Percentiles rank a stretch among this genome's conserved stretches.
phyloP scores from a whole-genome alignment of 1,140 invertebrate genomes.

The Drosophila punjabiensis region DNA sequence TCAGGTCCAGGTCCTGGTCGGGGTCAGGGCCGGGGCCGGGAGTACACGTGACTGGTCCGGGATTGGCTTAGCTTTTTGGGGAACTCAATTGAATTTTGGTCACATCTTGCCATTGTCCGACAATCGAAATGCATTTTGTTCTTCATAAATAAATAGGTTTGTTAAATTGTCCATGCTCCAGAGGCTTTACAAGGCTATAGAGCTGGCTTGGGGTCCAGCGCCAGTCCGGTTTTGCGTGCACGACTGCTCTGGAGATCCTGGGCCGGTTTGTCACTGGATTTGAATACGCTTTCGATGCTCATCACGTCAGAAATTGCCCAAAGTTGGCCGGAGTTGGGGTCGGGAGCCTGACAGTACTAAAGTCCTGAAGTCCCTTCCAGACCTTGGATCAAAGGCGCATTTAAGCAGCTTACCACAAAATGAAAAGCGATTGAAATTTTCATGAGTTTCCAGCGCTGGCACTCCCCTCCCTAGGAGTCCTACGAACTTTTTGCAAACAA shows the following conservation, averaged over 20 bases:
- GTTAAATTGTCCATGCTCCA: conserved; percentile 68
- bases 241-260: conserved; percentile 31
- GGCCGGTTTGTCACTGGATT: conserved; percentile 72
- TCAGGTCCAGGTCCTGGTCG: conserved; percentile 3
- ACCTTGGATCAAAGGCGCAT: conserved; percentile 59
- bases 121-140: conserved; percentile 65
- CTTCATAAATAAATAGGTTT: conserved; percentile 79
- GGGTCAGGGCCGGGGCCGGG: not conserved
- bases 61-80: conserved; percentile 55
- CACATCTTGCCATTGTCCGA: conserved; percentile 56
- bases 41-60: conserved; percentile 50
- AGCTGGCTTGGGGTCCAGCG: conserved; percentile 1
- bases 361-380: conserved; percentile 4
- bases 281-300: conserved; percentile 69
- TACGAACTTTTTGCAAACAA: conserved; percentile 19
- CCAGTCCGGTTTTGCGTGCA: conserved; percentile 15
- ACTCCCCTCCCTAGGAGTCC: conserved; percentile 14
- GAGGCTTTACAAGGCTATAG: conserved; percentile 7
- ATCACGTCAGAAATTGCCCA: conserved; percentile 67
- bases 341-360: not conserved
- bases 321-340: conserved; percentile 8
- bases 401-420: conserved; percentile 74
- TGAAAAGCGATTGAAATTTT: conserved; percentile 73
- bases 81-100: conserved; percentile 70
- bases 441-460: conserved; percentile 37